Percentiles rank a stretch among this genome's conserved stretches.
Evolutionary conservation across 2,113 vertebrate genomes (phyloP).

Genomic region (Rhizomys pruinosus): DNA sequence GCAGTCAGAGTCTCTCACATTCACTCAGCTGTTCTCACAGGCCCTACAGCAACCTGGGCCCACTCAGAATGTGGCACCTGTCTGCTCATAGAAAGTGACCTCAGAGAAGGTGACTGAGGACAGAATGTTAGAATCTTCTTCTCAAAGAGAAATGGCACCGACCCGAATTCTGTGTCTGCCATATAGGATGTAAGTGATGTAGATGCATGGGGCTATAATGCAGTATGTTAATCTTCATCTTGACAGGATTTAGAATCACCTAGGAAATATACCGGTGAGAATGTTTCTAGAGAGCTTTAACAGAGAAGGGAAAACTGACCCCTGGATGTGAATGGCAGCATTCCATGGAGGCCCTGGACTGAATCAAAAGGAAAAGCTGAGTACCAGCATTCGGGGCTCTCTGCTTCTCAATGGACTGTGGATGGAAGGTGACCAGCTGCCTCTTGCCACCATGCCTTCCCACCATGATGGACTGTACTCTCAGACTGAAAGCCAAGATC

Average conservation of each 20-base stretch:
- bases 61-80: not conserved
- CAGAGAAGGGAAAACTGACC: not conserved
- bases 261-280: not conserved
- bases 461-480: not conserved
- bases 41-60: not conserved
- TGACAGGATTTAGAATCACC: not conserved
- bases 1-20: not conserved
- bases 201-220: not conserved
- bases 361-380: not conserved
- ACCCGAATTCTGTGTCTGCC: not conserved
- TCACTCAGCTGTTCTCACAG: no score
- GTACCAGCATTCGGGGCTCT: not conserved
- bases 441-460: not conserved
- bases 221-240: not conserved
- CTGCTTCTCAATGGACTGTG: not conserved
- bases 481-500: not conserved
- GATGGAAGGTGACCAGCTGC: not conserved
- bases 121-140: not conserved
- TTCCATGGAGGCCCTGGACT: not conserved
- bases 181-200: not conserved
- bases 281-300: not conserved
- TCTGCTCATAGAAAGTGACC: not conserved
- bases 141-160: not conserved
- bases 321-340: no score
- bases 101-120: not conserved